Evolutionary conservation across 2,888 invertebrate genomes (phyloP).

Genomic region (Ametastegia equiseti): DNA sequence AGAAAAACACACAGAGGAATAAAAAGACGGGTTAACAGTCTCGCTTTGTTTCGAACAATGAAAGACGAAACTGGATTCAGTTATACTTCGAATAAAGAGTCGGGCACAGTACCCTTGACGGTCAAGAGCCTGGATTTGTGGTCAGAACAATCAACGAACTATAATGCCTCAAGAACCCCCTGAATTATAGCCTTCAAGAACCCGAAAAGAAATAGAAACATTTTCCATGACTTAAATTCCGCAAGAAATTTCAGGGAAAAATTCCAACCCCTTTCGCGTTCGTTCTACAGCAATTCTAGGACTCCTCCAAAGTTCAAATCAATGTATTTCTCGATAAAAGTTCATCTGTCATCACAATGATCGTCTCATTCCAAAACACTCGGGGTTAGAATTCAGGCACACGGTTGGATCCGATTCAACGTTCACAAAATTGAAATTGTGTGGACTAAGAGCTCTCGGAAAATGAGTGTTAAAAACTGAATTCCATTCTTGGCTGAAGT

Average conservation of each 20-base stretch:
- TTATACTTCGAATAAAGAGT: slow-evolving; percentile 28
- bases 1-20: neutral
- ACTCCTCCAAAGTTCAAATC: neutral
- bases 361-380: neutral
- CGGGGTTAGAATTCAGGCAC: no score
- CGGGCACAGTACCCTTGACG: neutral
- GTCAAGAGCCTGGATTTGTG: slow-evolving; percentile 6
- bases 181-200: neutral
- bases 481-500: no score
- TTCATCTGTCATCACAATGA: no score
- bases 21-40: slow-evolving; percentile 13
- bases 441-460: neutral
- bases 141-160: slow-evolving; percentile 16
- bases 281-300: neutral
- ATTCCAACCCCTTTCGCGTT: neutral
- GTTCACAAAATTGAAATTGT: neutral
- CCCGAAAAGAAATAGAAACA: neutral
- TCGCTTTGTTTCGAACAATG: slow-evolving; percentile 27
- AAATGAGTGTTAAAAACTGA: no score
- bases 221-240: neutral
- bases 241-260: neutral
- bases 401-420: no score
- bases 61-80: slow-evolving; percentile 34
- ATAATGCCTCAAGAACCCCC: neutral
- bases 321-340: no score